phyloP scores from a whole-genome alignment of 2,888 invertebrate species.

The Archips xylosteana region DNA sequence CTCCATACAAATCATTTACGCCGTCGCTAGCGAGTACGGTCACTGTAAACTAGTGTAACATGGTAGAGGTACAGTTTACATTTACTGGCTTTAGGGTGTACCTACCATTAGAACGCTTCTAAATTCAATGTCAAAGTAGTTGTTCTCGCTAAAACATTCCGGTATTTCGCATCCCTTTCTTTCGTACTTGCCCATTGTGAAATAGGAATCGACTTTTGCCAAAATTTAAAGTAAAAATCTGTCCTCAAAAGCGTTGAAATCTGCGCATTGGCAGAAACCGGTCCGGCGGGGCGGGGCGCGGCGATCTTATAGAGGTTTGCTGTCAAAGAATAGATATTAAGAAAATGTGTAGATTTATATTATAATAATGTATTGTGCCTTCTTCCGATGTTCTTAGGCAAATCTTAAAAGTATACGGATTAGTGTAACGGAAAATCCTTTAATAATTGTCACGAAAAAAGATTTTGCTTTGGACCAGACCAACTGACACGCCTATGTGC shows the following conservation, averaged over 20 bases:
- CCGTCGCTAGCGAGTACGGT: too few relatives aligned
- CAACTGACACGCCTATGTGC: too few relatives aligned
- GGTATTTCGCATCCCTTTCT: neutral
- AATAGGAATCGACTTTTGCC: slow-evolving; percentile 7
- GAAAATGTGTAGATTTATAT: neutral
- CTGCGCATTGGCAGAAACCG: slow-evolving; percentile 21
- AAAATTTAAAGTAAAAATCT: slow-evolving; percentile 17
- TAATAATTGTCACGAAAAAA: too few relatives aligned
- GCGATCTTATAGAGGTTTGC: slow-evolving; percentile 24
- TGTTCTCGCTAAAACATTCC: neutral
- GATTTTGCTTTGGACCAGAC: too few relatives aligned
- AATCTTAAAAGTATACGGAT: neutral
- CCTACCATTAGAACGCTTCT: too few relatives aligned
- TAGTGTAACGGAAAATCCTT: too few relatives aligned
- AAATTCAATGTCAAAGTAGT: neutral
- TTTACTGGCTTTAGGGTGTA: too few relatives aligned
- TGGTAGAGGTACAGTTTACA: too few relatives aligned
- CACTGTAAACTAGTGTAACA: too few relatives aligned
- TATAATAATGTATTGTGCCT: neutral
- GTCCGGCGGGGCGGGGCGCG: slow-evolving; percentile 18
- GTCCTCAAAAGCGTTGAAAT: slow-evolving; percentile 22
- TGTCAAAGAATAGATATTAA: slow-evolving; percentile 29
- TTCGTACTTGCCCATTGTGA: slow-evolving; percentile 9
- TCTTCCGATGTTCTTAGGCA: neutral
- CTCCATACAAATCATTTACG: too few relatives aligned